Evolutionary conservation across 2,797 vertebrate genomes (phyloP), one percentile per base, ranked within the genome.

Genomic region (Varecia variegata): DNA sequence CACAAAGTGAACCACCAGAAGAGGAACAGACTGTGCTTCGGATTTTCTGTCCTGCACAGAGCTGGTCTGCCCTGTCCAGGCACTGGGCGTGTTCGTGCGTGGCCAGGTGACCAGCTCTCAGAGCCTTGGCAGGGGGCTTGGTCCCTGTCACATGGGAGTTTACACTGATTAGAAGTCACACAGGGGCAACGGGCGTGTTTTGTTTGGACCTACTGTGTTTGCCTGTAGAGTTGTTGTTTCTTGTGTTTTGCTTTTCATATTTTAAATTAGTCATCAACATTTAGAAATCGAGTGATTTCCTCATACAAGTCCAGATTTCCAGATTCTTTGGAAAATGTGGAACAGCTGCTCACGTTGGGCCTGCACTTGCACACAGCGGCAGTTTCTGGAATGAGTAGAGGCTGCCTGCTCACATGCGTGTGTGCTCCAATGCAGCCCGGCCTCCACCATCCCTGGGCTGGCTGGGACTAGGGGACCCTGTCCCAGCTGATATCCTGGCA

Each of bases 1-100:
- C 96, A 93, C 97, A 96, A 65, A 96, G 62, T 50, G 76, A 96
- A 73, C 96, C 82, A 56, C 71, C 94, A 90, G 95, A 65, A 82
- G 87, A 86, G 58, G 85, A 95, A 85, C 95, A 56, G 73, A 9
- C 52, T 32, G 30, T 38, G 25, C 25, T 71, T 82, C 81, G 14
- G 40, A 56, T 45, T 86, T 60, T 88, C 84, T 76, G 50, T 90
- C 80, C 45, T 23, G 45, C 30, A 30, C 56, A 58, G 76, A 85
- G 74, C 88, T 32, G 40, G 65, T 65, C 94, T 18, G 38, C 40
- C 9, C 60, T 65, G 30, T 82, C 70, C 58, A 2, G 5, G 2
- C 1, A 3, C 40, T 43, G 32, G 23, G 23, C 20, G 32, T 91
- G 73, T 54, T 80, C 27, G 45, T 11, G 56, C 12, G 0, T 11